Evolutionary conservation across 2,888 invertebrate species (phyloP).

Genomic region (Agapostemon virescens): DNA sequence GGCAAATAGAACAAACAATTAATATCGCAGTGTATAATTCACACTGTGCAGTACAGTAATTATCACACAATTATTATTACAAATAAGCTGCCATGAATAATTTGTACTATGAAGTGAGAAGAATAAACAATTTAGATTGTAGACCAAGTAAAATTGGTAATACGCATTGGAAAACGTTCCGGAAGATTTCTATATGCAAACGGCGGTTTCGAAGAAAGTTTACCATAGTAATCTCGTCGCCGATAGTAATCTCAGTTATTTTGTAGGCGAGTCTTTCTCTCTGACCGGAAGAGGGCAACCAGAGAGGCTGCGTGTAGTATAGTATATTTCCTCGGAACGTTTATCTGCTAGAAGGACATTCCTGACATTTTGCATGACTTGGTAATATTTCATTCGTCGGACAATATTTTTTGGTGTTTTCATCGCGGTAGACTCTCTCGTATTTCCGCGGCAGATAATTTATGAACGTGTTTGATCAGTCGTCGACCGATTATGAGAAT

Average conservation of each 20-base stretch:
- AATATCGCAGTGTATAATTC: no score
- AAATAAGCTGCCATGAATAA: no score
- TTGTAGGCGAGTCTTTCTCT: background rate
- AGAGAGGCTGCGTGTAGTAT: constrained; percentile 16
- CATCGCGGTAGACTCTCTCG: background rate
- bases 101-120: no score
- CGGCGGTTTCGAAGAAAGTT: background rate
- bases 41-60: no score
- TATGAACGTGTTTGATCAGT: constrained; percentile 34
- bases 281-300: background rate
- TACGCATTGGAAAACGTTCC: background rate
- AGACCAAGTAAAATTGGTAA: background rate
- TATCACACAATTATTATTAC: no score
- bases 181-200: no score
- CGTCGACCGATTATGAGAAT: constrained; percentile 1
- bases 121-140: no score
- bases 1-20: no score
- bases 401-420: background rate
- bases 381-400: background rate
- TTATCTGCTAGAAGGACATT: background rate
- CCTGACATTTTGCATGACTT: constrained; percentile 4
- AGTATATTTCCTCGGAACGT: background rate
- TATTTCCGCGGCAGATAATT: constrained; percentile 3
- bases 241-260: constrained; percentile 7
- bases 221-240: background rate